Conservation (phyloP, 1,140 invertebrate species). For the Achatina immaculata region DNA sequence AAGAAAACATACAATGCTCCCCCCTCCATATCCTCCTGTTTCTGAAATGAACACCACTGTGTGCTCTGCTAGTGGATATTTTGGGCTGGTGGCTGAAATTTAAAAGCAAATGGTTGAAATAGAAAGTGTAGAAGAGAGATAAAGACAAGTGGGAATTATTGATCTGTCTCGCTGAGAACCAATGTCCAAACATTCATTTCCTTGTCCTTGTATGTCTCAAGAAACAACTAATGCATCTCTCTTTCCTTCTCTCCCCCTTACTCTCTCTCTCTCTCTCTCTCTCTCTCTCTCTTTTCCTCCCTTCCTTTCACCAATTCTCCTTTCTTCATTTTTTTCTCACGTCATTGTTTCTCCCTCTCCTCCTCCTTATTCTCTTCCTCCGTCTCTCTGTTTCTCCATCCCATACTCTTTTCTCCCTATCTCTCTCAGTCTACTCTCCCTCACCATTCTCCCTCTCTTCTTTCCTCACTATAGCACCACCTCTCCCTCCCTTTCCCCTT, state of each 20-base stretch:
- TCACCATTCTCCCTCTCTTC: not conserved
- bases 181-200: not conserved
- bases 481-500: not conserved
- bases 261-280: not conserved
- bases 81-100: not conserved
- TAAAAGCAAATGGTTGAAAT: not conserved
- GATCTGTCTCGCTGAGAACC: not conserved
- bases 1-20: too few relatives aligned
- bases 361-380: conserved; percentile 5
- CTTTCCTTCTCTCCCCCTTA: not conserved
- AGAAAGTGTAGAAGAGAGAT: not conserved
- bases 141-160: not conserved
- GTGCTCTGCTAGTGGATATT: too few relatives aligned
- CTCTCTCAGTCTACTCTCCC: not conserved
- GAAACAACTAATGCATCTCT: not conserved
- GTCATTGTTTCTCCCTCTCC: not conserved
- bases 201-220: not conserved
- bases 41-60: too few relatives aligned
- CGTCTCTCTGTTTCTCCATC: not conserved
- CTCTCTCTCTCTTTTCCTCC: not conserved
- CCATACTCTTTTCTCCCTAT: too few relatives aligned
- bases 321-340: conserved; percentile 7
- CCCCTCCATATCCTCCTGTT: too few relatives aligned
- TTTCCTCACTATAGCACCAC: not conserved
- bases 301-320: not conserved